Conservation (phyloP, 2,797 vertebrate genomes). For the Phoeniculus purpureus region DNA sequence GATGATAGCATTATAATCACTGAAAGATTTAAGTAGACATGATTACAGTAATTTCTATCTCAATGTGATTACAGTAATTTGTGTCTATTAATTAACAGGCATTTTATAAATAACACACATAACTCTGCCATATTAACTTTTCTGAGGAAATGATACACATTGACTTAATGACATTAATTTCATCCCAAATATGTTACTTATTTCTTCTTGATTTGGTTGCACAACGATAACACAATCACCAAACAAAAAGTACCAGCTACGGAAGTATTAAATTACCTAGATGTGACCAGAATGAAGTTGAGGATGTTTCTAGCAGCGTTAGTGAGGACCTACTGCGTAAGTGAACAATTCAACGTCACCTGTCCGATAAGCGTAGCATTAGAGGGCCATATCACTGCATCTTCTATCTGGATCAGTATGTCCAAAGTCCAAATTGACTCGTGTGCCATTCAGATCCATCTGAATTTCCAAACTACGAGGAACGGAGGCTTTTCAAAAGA, state of each 20-base stretch:
- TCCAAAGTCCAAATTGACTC: background rate
- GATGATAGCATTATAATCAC: slow-evolving; percentile 29
- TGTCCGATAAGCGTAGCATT: background rate
- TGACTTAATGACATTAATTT: background rate
- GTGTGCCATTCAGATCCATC: background rate
- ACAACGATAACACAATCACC: background rate
- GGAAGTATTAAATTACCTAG: background rate
- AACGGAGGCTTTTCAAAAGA: background rate
- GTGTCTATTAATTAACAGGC: slow-evolving; percentile 45
- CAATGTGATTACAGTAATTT: slow-evolving; percentile 41
- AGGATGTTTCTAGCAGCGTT: background rate
- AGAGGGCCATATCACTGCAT: background rate
- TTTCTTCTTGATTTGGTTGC: background rate
- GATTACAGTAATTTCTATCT: slow-evolving; percentile 58
- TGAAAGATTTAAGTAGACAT: slow-evolving; percentile 1
- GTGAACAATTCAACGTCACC: background rate
- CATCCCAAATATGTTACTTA: background rate
- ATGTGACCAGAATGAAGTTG: background rate
- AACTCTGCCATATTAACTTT: slow-evolving; percentile 24
- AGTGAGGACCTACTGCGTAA: background rate
- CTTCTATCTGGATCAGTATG: background rate
- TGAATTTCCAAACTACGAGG: background rate
- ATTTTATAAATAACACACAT: slow-evolving; percentile 3
- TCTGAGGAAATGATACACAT: slow-evolving; percentile 27
- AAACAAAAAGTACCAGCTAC: background rate